These are phyloP conservation scores for Petrocephalus sullivani DNA, from an alignment of 2,797 vertebrate species.

Conservation along the genomic window DNA sequence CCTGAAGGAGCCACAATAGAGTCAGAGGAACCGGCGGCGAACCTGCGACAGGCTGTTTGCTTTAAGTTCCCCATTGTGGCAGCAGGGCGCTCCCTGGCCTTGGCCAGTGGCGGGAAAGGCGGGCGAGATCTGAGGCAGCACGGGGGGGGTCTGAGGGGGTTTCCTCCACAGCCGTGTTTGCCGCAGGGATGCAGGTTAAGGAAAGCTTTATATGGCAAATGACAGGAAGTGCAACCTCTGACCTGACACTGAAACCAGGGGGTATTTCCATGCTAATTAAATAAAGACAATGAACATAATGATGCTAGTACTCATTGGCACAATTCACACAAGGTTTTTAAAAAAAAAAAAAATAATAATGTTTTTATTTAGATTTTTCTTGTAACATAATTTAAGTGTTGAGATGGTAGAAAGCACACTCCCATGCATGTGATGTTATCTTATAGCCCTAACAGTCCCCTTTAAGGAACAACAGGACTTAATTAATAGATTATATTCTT, in stretches of 20 bases:
- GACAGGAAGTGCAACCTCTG: neutral
- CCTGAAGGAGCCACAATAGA: neutral
- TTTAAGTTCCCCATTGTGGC: neutral
- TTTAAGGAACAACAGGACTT: neutral
- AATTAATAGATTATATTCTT: neutral
- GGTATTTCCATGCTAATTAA: neutral
- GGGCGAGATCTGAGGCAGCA: slow-evolving; percentile 14
- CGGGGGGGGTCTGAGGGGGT: neutral
- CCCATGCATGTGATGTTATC: neutral
- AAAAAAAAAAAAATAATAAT: neutral
- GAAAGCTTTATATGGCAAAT: neutral
- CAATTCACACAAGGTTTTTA: neutral
- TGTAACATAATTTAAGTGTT: neutral
- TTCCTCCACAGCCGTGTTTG: neutral
- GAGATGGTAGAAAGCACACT: neutral
- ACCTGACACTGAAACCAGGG: neutral
- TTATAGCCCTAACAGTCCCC: neutral
- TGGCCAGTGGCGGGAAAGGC: neutral
- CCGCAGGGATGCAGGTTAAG: neutral
- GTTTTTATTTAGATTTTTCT: no score
- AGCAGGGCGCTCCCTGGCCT: slow-evolving; percentile 21
- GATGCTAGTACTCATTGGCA: neutral
- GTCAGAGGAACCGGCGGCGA: neutral
- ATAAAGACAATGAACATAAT: neutral
- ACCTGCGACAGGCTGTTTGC: neutral